These are phyloP conservation scores for Argyra leucocephala DNA, from an alignment of 2,888 invertebrate species.

Conservation along the genomic window DNA sequence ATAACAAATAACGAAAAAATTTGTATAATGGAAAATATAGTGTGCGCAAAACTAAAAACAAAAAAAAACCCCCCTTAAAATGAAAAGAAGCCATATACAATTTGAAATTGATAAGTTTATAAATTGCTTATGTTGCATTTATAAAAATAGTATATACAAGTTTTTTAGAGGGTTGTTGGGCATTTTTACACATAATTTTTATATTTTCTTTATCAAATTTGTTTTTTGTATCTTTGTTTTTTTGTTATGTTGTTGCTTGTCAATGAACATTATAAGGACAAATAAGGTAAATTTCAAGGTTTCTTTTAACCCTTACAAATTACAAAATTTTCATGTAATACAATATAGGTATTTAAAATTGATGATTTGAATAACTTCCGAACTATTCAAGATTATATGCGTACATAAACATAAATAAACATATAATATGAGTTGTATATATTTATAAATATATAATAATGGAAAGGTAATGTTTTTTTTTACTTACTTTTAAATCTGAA, in stretches of 20 bases:
- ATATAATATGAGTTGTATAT: too few relatives aligned
- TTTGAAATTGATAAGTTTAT: background rate
- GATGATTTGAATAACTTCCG: too few relatives aligned
- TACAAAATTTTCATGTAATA: too few relatives aligned
- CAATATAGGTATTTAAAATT: too few relatives aligned
- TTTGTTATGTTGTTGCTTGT: background rate
- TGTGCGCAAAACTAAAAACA: background rate
- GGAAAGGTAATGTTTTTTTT: too few relatives aligned
- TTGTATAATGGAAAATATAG: background rate
- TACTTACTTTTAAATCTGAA: too few relatives aligned
- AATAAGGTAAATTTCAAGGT: background rate
- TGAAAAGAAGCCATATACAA: background rate
- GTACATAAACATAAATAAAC: too few relatives aligned
- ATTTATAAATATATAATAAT: too few relatives aligned
- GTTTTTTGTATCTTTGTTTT: background rate
- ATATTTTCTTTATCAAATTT: background rate
- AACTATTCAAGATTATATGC: too few relatives aligned
- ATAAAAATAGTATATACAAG: background rate
- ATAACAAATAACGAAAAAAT: background rate
- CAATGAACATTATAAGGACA: background rate
- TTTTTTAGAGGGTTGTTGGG: background rate
- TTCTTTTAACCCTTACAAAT: too few relatives aligned
- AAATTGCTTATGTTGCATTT: background rate
- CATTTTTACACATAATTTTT: too few relatives aligned
- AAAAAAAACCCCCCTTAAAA: background rate